Conservation (phyloP, 1,140 invertebrate genomes). For the Hyposmocoma kahamanoa region DNA sequence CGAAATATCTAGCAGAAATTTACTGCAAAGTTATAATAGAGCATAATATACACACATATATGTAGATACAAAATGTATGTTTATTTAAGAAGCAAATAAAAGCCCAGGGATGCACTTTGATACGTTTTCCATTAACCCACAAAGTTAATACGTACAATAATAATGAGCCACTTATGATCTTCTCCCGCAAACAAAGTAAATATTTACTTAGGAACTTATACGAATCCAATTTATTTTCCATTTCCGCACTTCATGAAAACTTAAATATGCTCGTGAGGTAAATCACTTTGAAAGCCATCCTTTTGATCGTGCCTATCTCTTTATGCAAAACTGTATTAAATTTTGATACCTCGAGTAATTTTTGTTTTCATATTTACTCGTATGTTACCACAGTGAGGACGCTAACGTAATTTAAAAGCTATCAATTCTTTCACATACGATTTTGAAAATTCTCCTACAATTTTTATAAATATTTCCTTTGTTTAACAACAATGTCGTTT, state of each 20-base stretch:
- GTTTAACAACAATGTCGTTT: background rate
- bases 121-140: background rate
- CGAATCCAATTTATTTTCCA: conserved; percentile 73
- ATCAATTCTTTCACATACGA: background rate
- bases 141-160: conserved; percentile 28
- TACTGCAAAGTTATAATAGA: background rate
- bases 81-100: background rate
- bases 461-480: background rate
- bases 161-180: conserved; percentile 42
- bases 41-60: background rate
- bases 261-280: conserved; percentile 70
- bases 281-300: conserved; percentile 67
- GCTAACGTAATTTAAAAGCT: background rate
- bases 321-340: conserved; percentile 68
- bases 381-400: background rate
- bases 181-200: conserved; percentile 56
- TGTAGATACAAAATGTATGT: background rate
- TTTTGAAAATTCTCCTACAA: background rate
- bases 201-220: conserved; percentile 64
- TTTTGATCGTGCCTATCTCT: conserved; percentile 65
- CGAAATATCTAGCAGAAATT: background rate
- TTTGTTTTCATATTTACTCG: background rate
- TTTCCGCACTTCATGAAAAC: conserved; percentile 72
- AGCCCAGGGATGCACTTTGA: background rate
- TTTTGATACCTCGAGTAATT: conserved; percentile 35